phyloP scores from a whole-genome alignment of 2,113 vertebrate genomes.

The Gambusia holbrooki region DNA sequence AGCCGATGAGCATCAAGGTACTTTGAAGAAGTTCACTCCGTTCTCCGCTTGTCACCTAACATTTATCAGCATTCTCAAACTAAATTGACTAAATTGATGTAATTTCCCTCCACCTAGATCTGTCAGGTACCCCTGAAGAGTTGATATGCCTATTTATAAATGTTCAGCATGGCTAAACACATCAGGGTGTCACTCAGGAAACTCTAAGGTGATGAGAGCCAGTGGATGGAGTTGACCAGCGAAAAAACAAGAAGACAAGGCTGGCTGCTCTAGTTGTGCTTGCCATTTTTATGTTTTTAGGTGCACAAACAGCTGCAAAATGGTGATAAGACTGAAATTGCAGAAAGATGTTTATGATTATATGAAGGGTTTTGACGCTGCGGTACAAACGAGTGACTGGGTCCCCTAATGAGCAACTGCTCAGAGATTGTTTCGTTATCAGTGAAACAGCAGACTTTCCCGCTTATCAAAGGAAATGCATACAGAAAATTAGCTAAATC shows the following conservation, averaged over 20 bases:
- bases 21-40: conserved; percentile 7
- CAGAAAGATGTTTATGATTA: conserved; percentile 38
- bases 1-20: not conserved
- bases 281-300: not conserved
- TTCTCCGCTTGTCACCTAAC: conserved; percentile 34
- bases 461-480: not conserved
- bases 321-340: conserved; percentile 16
- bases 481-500: not conserved
- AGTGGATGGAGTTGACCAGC: conserved; percentile 12
- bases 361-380: conserved; percentile 20
- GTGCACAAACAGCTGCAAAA: conserved; percentile 22
- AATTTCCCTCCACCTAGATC: conserved; percentile 38
- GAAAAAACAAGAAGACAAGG: conserved; percentile 11
- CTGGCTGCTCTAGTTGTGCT: conserved; percentile 18
- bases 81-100: conserved; percentile 37
- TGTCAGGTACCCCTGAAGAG: conserved; percentile 53
- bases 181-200: conserved; percentile 34
- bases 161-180: conserved; percentile 33
- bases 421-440: conserved; percentile 38
- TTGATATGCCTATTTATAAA: conserved; percentile 49
- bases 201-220: conserved; percentile 18
- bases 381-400: conserved; percentile 7
- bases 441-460: not conserved
- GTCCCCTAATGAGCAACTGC: conserved; percentile 30
- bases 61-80: conserved; percentile 37